Percentiles rank a stretch among this genome's conserved stretches.
Evolutionary conservation across 2,113 vertebrate species (phyloP).

Genomic region (Gopherus evgoodei): DNA sequence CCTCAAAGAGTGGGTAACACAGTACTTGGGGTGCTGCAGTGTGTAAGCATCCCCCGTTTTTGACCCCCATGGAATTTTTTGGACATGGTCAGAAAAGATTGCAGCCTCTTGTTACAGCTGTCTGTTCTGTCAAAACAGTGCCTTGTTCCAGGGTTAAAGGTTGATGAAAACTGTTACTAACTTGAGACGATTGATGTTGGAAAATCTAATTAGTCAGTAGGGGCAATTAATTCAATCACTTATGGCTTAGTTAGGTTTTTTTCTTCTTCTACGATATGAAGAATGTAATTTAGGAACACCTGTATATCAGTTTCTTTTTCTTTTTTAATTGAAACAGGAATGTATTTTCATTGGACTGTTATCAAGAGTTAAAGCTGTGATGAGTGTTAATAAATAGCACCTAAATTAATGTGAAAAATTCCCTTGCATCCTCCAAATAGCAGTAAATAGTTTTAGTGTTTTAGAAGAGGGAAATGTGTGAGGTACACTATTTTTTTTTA

Average conservation of each 20-base stretch:
- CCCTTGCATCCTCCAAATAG: neutral
- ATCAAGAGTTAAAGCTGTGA: neutral
- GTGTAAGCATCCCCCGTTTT: neutral
- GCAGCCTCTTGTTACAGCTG: conserved; percentile 65
- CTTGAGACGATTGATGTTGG: conserved; percentile 72
- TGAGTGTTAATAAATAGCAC: conserved; percentile 19
- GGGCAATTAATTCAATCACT: conserved; percentile 60
- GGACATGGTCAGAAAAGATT: conserved; percentile 64
- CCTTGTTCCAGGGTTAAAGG: conserved; percentile 72
- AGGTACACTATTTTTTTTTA: neutral
- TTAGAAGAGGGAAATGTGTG: neutral
- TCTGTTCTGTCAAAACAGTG: conserved; percentile 78
- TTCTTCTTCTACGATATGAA: conserved; percentile 39
- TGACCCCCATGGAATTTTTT: conserved; percentile 45
- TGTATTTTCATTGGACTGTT: conserved; percentile 32
- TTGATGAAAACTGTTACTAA: conserved; percentile 74
- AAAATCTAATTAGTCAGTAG: conserved; percentile 79
- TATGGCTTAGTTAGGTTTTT: conserved; percentile 61
- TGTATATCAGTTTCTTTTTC: neutral
- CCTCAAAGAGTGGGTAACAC: neutral
- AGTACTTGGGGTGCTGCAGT: fast-evolving
- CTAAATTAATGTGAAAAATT: conserved; percentile 34
- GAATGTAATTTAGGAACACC: conserved; percentile 46
- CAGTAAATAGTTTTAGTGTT: neutral
- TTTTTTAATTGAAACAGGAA: neutral